A percentile compares a stretch with the other conserved stretches of the same genome.
Evolutionary conservation across 2,797 vertebrate genomes (phyloP).

Genomic region (Microctenopoma steveboyesi): DNA sequence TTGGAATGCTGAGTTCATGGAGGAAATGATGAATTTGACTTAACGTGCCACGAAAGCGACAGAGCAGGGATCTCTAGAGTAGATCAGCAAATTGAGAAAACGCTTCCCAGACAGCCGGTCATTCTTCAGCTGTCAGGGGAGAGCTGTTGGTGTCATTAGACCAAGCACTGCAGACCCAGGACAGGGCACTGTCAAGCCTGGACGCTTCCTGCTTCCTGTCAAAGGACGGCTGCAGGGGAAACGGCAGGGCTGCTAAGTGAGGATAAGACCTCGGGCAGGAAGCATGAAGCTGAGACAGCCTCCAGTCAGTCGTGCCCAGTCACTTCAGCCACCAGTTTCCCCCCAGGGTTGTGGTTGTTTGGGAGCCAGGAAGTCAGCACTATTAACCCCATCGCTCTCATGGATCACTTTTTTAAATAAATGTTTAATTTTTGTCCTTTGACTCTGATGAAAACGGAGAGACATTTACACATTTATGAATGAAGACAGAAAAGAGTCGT

Average conservation of each 20-base stretch:
- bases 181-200: constrained; percentile 67
- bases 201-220: constrained; percentile 79
- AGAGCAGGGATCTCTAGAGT: constrained; percentile 12
- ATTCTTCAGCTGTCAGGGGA: constrained; percentile 57
- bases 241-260: constrained; percentile 63
- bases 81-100: constrained; percentile 23
- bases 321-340: constrained; percentile 37
- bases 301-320: constrained; percentile 64
- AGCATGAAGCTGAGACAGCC: constrained; percentile 65
- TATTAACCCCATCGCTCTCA: constrained; percentile 31
- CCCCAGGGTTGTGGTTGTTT: constrained; percentile 41
- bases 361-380: constrained; percentile 48
- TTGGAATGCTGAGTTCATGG: constrained; percentile 22
- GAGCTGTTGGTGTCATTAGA: constrained; percentile 71
- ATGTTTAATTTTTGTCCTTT: background rate
- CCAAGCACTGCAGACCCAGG: constrained; percentile 49
- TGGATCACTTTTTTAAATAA: constrained; percentile 14
- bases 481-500: too few species aligned
- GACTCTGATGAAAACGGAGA: too few species aligned
- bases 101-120: constrained; percentile 26
- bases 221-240: constrained; percentile 73
- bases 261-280: constrained; percentile 79
- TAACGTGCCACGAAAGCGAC: constrained; percentile 30
- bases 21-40: constrained; percentile 23
- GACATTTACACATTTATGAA: too few species aligned